These are phyloP conservation scores for Drosophila neotestacea DNA, from an alignment of 2,888 invertebrate genomes.

Conservation along the genomic window DNA sequence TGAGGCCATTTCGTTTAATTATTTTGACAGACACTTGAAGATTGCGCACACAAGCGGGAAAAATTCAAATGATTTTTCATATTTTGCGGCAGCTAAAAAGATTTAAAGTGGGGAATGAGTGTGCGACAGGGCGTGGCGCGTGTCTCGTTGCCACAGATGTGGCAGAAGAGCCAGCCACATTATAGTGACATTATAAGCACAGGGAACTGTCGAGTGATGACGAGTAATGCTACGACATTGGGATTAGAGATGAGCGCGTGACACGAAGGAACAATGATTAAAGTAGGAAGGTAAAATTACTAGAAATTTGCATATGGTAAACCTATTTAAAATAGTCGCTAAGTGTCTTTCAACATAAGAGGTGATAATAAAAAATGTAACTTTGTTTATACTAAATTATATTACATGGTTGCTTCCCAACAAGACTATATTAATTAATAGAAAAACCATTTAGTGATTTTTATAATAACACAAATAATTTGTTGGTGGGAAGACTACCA, in stretches of 20 bases:
- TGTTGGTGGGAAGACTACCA: too few relatives aligned
- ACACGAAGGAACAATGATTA: neutral
- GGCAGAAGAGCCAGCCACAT: constrained; percentile 40
- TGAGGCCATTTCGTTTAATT: constrained; percentile 75
- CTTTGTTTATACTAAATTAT: too few relatives aligned
- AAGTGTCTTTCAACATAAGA: too few relatives aligned
- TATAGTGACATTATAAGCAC: constrained; percentile 63
- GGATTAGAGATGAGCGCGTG: constrained; percentile 14
- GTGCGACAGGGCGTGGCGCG: constrained; percentile 56
- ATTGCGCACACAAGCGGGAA: constrained; percentile 34
- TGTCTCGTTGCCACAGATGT: constrained; percentile 45
- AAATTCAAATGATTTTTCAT: constrained; percentile 68
- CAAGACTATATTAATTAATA: too few relatives aligned
- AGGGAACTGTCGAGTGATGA: constrained; percentile 41
- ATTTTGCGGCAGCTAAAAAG: constrained; percentile 52
- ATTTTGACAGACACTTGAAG: constrained; percentile 77
- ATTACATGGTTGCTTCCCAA: too few relatives aligned
- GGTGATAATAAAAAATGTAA: too few relatives aligned
- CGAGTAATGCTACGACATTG: constrained; percentile 18
- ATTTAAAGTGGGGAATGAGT: constrained; percentile 46
- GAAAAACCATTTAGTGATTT: too few relatives aligned
- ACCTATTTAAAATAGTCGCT: too few relatives aligned
- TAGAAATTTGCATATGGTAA: too few relatives aligned
- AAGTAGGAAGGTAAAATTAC: too few relatives aligned
- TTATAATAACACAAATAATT: too few relatives aligned